Base-by-base conservation (phyloP, 2,888 invertebrate species). In the Sepioteuthis lessoniana region DNA sequence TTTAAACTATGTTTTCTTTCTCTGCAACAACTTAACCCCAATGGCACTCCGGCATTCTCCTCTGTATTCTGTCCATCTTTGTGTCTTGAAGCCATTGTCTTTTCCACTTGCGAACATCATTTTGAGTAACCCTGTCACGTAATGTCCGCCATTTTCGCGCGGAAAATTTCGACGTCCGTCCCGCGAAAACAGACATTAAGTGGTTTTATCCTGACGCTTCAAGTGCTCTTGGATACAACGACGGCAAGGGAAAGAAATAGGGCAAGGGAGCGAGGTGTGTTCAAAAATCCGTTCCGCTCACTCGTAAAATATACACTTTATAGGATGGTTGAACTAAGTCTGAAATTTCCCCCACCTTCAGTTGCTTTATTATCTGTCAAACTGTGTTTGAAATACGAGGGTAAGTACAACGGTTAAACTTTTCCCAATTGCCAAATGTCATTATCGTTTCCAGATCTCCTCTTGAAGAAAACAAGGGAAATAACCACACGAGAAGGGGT, bases 171-270 rank as follows among this genome's bases (percentile, higher is more conserved):
- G 76, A 76, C 76, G 76, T 76, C 76, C 35, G 76, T 76, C 76
- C 76, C n/a, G n/a, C 76, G 76, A 76, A 76, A 76, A 76, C 76
- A 76, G 76, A 76, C 76, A 76, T 76, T 76, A 76, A 76, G 76
- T 76, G 76, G 76, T 76, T 76, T 76, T 76, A 76, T 76, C 76
- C 76, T 76, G 76, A 76, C 76, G 76, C 76, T 76, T 35, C 16
- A n/a, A 35, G 76, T n/a, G 16, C 76, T n/a, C 76, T 76, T 76
- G 13, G n/a, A n/a, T 76, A 35, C 76, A 35, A 16, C 19, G 76
- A n/a, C 76, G 76, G 76, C n/a, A 76, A n/a, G 76, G n/a, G n/a
- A n/a, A 8, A n/a, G 76, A 55, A 25, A 19, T 76, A 19, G n/a
- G 35, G n/a, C n/a, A 76, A 76, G n/a, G 76, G 16, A 76, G n/a